A percentile compares a stretch with the other conserved stretches of the same genome.
Conservation (phyloP, 1,140 invertebrate species). For the Lamellibrachia luymesi region DNA sequence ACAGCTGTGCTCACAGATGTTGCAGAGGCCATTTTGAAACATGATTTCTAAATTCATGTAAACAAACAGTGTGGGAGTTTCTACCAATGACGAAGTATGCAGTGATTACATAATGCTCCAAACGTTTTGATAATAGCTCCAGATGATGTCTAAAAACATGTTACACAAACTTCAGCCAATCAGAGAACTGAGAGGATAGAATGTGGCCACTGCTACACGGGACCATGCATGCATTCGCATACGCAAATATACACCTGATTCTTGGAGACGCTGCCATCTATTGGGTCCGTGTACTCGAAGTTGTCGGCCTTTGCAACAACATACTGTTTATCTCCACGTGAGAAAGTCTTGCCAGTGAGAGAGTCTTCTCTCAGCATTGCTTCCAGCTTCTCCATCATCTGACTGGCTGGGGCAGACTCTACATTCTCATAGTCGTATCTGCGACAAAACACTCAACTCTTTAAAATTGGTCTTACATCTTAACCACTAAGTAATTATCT, state of each 20-base stretch:
- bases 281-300: slow-evolving; percentile 90
- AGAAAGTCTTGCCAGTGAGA: slow-evolving; percentile 70
- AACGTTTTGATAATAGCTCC: no score
- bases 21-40: no score
- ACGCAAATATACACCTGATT: slow-evolving; percentile 72
- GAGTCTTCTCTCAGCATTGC: slow-evolving; percentile 64
- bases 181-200: background rate
- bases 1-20: no score
- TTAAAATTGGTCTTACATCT: background rate
- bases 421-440: slow-evolving; percentile 98
- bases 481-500: no score
- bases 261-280: slow-evolving; percentile 84
- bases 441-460: background rate
- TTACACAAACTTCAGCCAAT: background rate
- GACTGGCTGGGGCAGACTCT: slow-evolving; percentile 76
- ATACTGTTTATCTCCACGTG: slow-evolving; percentile 59
- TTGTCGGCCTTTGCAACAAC: slow-evolving; percentile 79
- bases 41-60: no score
- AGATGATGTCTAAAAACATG: background rate
- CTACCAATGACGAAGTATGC: no score
- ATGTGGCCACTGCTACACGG: background rate
- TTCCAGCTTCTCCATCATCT: slow-evolving; percentile 82
- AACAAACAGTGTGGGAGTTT: no score
- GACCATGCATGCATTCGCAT: background rate
- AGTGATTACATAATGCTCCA: no score